These are phyloP conservation scores for Tinea pellionella DNA, from an alignment of 2,888 invertebrate species.

Conservation along the genomic window DNA sequence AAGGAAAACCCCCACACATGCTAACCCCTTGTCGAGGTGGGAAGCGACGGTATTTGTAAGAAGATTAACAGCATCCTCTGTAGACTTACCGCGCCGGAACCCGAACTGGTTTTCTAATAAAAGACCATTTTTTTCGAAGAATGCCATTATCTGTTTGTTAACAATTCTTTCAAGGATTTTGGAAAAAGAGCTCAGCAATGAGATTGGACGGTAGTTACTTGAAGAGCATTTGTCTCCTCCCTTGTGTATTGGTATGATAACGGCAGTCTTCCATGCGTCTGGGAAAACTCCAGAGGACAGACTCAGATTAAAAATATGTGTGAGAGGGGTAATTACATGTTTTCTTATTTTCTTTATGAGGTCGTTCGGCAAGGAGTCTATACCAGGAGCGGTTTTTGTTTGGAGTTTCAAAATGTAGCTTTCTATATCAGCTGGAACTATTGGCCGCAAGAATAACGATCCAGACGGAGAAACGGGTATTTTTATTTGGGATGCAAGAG, in stretches of 20 bases:
- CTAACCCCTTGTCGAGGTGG: neutral
- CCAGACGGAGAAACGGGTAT: neutral
- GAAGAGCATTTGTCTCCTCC: neutral
- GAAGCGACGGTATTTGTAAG: neutral
- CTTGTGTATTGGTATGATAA: conserved; percentile 12
- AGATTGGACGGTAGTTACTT: conserved; percentile 13
- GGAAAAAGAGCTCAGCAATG: neutral
- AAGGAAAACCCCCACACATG: conserved; percentile 13
- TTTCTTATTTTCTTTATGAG: neutral
- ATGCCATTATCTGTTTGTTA: conserved; percentile 6
- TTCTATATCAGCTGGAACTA: neutral
- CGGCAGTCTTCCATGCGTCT: neutral
- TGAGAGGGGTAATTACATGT: neutral
- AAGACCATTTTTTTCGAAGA: conserved; percentile 15
- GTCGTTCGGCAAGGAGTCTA: neutral
- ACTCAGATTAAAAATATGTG: neutral
- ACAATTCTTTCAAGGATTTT: conserved; percentile 16
- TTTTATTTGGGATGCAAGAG: conserved; percentile 7
- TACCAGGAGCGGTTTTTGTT: neutral
- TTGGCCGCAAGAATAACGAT: neutral
- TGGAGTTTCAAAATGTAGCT: neutral
- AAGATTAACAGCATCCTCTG: conserved; percentile 1
- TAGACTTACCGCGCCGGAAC: conserved; percentile 3
- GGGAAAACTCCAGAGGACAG: conserved; percentile 8
- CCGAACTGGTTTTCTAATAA: conserved; percentile 8